Percentiles rank a stretch among this genome's conserved stretches.
These are phyloP conservation scores for Drosophila murphyi DNA, from an alignment of 1,140 invertebrate genomes.

Conservation along the genomic window DNA sequence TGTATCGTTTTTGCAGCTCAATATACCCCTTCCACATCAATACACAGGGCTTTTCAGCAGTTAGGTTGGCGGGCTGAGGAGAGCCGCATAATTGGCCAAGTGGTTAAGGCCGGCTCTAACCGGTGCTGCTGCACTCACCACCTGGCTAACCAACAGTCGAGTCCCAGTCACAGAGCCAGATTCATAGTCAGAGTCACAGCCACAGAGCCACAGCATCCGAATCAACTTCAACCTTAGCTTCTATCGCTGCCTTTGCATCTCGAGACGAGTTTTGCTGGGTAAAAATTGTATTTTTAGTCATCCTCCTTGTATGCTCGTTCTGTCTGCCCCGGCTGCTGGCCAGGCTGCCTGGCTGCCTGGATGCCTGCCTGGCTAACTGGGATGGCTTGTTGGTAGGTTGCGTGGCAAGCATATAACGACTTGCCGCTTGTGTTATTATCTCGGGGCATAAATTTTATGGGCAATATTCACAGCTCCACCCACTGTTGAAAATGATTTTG, in stretches of 20 bases:
- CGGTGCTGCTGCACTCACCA: conserved; percentile 13
- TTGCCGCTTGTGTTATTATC: conserved; percentile 82
- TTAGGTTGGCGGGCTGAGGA: conserved; percentile 13
- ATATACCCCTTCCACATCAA: conserved; percentile 7
- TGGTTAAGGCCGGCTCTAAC: conserved; percentile 17
- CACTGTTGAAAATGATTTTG: conserved; percentile 78
- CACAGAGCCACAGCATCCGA: background rate
- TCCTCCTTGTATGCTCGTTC: conserved; percentile 42
- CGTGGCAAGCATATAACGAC: conserved; percentile 63
- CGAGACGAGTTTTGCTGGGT: conserved; percentile 75
- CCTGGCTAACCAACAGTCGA: conserved; percentile 8
- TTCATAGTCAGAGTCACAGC: background rate
- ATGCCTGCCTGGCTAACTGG: conserved; percentile 15
- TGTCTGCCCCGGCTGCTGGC: background rate
- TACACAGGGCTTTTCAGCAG: conserved; percentile 9
- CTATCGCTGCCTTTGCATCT: conserved; percentile 73
- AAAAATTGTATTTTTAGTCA: conserved; percentile 82
- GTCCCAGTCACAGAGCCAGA: background rate
- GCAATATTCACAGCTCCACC: conserved; percentile 82
- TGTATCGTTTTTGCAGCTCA: background rate
- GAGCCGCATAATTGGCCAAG: conserved; percentile 47
- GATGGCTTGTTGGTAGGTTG: conserved; percentile 8
- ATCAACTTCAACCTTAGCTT: conserved; percentile 36
- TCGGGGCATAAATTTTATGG: conserved; percentile 81
- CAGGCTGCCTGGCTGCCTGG: conserved; percentile 22